Evolutionary conservation across 2,797 vertebrate genomes (phyloP), one percentile per base, ranked within the genome.

Genomic region (Onychomys torridus): DNA sequence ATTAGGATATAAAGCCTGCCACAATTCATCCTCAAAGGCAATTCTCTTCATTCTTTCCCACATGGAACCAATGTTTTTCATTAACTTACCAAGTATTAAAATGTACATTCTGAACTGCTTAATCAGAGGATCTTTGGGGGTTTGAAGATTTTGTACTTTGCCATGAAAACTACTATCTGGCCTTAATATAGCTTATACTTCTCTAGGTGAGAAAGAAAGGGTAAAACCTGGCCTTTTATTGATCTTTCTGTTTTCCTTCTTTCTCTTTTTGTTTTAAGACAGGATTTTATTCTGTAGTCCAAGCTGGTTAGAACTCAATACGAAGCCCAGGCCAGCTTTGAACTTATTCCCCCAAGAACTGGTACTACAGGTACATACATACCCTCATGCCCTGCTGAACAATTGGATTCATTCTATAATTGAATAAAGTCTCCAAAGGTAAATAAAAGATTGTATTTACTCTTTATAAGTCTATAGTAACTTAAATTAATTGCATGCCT

Each of bases 11-110:
- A 92, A 97, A 81, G 14, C 4, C 61, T 85, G 71, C 14, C 55
- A 83, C 40, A 88, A 90, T 78, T 90, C 61, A 90, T 88, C 21
- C 23, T 81, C 76, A 84, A 91, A 95, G 19, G 7, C 9, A 82
- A 27, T 25, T 61, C 92, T 82, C 57, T 93, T 94, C 46, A 89
- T 96, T 96, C n/a, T 93, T 89, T 87, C 19, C 79, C 43, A 92
- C 34, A 71, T 78, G 17, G 65, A 14, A 90, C 67, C 13, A 71
- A 57, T 90, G 88, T 34, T 46, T 43, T 96, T 97, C 57, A 89
- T 95, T 59, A 46, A 89, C 86, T 96, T 61, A 85, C 10, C 19
- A 83, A 69, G 71, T 91, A n/a, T 27, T 90, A 94, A 96, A 93
- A 73, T 73, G 10, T 78, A 91, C 8, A 83, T 11, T 91, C 23